These are phyloP conservation scores for Heliornis fulica DNA, from an alignment of 2,113 vertebrate genomes.

Conservation along the genomic window DNA sequence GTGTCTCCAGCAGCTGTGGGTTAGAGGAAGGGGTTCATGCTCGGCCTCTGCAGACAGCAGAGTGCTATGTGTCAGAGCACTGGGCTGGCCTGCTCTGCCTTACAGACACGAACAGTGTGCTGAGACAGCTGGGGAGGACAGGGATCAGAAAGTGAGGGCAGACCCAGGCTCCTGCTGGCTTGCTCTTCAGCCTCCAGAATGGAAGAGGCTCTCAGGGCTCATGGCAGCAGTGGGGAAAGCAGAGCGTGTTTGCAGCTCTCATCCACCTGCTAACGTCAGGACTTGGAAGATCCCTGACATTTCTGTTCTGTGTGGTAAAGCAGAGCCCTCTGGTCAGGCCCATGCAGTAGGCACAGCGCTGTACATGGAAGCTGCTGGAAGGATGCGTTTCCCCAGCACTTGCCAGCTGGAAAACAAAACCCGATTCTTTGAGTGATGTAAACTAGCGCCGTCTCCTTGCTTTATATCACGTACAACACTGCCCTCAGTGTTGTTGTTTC, in stretches of 20 bases:
- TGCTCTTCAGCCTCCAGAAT: accelerated
- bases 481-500: background rate
- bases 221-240: background rate
- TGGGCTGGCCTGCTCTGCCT: background rate
- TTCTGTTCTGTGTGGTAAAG: background rate
- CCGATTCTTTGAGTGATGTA: background rate
- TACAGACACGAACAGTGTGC: background rate
- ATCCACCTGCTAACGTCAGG: background rate
- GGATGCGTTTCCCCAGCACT: background rate
- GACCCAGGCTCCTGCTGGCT: background rate
- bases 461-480: background rate
- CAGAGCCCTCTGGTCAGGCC: background rate
- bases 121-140: background rate
- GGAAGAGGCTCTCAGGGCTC: background rate
- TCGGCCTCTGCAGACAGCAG: background rate
- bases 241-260: background rate
- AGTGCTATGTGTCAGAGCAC: accelerated
- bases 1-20: background rate
- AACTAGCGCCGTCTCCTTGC: background rate
- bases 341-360: background rate
- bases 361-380: background rate
- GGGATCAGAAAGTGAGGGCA: background rate
- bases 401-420: background rate
- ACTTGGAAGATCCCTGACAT: background rate
- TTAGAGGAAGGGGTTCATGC: background rate